A percentile compares a stretch with the other conserved stretches of the same genome.
These are phyloP conservation scores for Prietella phreatophila DNA, from an alignment of 2,113 vertebrate genomes.

Conservation along the genomic window DNA sequence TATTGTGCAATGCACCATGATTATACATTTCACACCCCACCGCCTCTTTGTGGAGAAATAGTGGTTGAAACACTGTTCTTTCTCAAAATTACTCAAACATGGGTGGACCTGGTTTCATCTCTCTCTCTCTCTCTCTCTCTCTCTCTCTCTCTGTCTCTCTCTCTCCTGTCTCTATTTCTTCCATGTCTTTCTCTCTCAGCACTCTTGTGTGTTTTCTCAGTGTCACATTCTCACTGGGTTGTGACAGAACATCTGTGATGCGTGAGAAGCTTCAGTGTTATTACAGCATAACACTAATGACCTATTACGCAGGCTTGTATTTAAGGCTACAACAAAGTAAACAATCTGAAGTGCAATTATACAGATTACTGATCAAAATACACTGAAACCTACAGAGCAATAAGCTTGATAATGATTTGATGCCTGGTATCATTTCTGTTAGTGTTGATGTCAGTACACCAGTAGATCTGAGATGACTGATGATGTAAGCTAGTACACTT, in stretches of 20 bases:
- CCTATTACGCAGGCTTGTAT: conserved; percentile 2
- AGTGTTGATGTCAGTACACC: neutral
- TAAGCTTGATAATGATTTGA: too few species aligned
- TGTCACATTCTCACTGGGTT: conserved; percentile 16
- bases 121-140: neutral
- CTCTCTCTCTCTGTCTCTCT: conserved; percentile 10
- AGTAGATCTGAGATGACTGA: neutral
- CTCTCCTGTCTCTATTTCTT: neutral
- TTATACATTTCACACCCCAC: conserved; percentile 52
- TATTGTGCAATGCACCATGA: conserved; percentile 52
- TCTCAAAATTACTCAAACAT: conserved; percentile 22
- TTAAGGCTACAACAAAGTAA: neutral
- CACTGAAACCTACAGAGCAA: neutral
- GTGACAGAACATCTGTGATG: conserved; percentile 38
- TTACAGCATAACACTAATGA: neutral
- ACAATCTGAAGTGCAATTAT: neutral
- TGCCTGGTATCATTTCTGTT: neutral
- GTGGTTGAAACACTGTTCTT: conserved; percentile 28
- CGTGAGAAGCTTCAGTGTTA: conserved; percentile 16
- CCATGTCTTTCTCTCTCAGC: neutral
- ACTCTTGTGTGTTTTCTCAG: conserved; percentile 6
- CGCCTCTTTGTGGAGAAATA: conserved; percentile 48
- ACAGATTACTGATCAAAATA: neutral
- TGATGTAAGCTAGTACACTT: neutral
- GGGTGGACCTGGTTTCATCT: conserved; percentile 19